Evolutionary conservation across 2,797 vertebrate species (phyloP).

Genomic region (Salarias fasciatus): DNA sequence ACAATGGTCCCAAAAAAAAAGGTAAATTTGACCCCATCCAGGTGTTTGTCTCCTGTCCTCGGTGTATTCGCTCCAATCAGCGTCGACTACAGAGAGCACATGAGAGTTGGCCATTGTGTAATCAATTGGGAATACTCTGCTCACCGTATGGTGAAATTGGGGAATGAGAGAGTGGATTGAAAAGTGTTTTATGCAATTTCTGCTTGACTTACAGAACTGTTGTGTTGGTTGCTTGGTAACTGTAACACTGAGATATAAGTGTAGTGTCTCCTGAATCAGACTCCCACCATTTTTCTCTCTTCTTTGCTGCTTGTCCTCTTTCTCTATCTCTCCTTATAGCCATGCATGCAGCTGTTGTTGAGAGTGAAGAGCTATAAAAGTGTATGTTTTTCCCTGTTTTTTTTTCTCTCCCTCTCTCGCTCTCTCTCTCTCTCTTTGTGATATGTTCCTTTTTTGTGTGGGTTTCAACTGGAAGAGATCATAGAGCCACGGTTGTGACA

Average conservation of each 20-base stretch:
- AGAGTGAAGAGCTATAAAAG: conserved; percentile 24
- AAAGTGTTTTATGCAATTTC: conserved; percentile 72
- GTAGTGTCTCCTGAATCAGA: conserved; percentile 49
- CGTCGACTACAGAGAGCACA: conserved; percentile 20
- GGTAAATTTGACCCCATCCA: conserved; percentile 19
- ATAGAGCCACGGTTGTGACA: conserved; percentile 59
- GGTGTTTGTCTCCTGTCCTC: conserved; percentile 8
- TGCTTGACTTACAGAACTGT: conserved; percentile 68
- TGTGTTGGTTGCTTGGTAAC: conserved; percentile 76
- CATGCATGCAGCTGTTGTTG: conserved; percentile 12
- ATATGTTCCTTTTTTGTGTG: conserved; percentile 6
- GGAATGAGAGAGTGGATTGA: conserved; percentile 53
- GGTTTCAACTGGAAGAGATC: conserved; percentile 51
- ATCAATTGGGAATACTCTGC: conserved; percentile 57
- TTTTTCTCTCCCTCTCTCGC: conserved; percentile 7
- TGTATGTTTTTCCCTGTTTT: neutral
- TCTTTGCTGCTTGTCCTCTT: conserved; percentile 25
- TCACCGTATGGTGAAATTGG: conserved; percentile 56
- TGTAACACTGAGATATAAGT: conserved; percentile 59
- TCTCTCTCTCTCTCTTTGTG: conserved; percentile 2
- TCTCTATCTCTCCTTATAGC: too few species aligned
- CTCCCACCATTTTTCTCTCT: conserved; percentile 41
- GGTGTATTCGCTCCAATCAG: conserved; percentile 38
- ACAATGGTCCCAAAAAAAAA: conserved; percentile 2
- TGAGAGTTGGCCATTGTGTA: conserved; percentile 46